These are phyloP conservation scores for Rosalia funebris DNA, from an alignment of 2,888 invertebrate genomes.

Conservation along the genomic window DNA sequence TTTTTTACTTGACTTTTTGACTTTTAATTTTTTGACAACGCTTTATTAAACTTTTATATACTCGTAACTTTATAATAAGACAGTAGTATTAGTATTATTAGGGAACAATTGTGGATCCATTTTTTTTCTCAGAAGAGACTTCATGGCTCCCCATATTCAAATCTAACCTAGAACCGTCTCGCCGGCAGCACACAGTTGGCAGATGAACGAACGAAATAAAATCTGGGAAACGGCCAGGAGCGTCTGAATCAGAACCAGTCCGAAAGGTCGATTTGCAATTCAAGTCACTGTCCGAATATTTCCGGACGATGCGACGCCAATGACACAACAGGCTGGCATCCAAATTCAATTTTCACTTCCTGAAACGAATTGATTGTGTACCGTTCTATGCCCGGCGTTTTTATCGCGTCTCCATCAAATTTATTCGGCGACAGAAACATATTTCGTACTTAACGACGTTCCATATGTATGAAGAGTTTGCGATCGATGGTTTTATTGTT, in stretches of 20 bases:
- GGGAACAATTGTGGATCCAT: no score
- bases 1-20: no score
- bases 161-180: slow-evolving; percentile 1
- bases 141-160: background rate
- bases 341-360: slow-evolving; percentile 17
- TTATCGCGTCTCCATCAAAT: slow-evolving; percentile 1
- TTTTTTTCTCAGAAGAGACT: background rate
- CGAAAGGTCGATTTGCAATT: slow-evolving; percentile 14
- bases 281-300: slow-evolving; percentile 18
- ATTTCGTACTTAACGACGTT: no score
- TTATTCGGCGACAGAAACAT: background rate
- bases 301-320: slow-evolving; percentile 10
- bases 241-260: slow-evolving; percentile 10
- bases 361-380: slow-evolving; percentile 11
- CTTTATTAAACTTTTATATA: no score
- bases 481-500: no score
- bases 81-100: no score
- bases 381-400: background rate
- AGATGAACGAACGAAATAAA: background rate
- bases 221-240: slow-evolving; percentile 4
- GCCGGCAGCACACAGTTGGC: background rate
- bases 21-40: no score
- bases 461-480: no score
- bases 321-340: slow-evolving; percentile 4
- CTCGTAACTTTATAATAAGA: no score